phyloP scores from a whole-genome alignment of 2,888 invertebrate genomes.

The Rhynchonema sp. region DNA sequence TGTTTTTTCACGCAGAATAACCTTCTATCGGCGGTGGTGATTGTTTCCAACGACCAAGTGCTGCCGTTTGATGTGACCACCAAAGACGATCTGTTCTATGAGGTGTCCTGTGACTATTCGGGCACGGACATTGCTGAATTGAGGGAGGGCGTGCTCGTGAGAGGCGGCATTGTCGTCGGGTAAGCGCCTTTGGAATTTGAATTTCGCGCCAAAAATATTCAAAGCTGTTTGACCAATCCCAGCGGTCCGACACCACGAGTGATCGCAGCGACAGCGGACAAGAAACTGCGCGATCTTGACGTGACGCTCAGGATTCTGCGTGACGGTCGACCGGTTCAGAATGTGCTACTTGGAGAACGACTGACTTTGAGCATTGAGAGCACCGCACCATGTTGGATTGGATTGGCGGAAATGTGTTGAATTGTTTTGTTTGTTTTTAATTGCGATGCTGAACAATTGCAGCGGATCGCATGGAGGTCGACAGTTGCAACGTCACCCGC shows the following conservation, averaged over 20 bases:
- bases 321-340: conserved; percentile 16
- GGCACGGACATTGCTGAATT: conserved; percentile 10
- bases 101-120: conserved; percentile 13
- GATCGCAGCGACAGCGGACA: conserved; percentile 8
- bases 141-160: conserved; percentile 10
- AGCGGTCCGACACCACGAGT: conserved; percentile 19
- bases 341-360: conserved; percentile 22
- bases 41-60: conserved; percentile 22
- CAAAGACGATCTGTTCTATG: conserved; percentile 21
- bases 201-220: no score
- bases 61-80: conserved; percentile 24
- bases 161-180: conserved; percentile 20
- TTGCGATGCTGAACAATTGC: conserved; percentile 5
- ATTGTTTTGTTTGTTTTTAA: not conserved
- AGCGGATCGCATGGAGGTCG: conserved; percentile 15
- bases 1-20: no score
- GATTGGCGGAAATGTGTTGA: not conserved
- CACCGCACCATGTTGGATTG: conserved; percentile 11
- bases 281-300: not conserved
- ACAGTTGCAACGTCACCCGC: conserved; percentile 22
- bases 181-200: no score
- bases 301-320: conserved; percentile 18
- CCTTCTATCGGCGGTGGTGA: conserved; percentile 17
- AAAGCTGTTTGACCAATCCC: no score
- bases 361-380: conserved; percentile 19